phyloP scores from a whole-genome alignment of 2,113 vertebrate genomes.

The Cyphomyrus discorhynchus region DNA sequence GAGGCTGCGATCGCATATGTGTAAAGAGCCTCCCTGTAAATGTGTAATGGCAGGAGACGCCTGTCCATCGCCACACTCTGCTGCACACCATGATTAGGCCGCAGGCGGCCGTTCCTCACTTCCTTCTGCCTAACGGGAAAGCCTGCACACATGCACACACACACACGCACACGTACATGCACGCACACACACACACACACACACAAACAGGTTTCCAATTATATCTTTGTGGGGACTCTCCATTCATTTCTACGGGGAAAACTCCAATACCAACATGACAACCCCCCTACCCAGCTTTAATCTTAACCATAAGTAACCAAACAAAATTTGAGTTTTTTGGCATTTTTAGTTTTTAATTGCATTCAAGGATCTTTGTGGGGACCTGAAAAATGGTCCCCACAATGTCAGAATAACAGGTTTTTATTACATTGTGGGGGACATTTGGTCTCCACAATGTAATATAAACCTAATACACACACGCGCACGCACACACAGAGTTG shows the following conservation, averaged over 20 bases:
- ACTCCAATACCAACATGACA: too few species aligned
- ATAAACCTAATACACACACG: not conserved
- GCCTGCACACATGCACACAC: not conserved
- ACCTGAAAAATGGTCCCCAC: too few species aligned
- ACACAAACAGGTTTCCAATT: too few species aligned
- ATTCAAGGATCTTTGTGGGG: too few species aligned
- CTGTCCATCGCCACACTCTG: conserved; percentile 23
- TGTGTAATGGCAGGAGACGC: conserved; percentile 12
- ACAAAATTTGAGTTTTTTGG: too few species aligned
- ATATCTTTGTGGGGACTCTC: too few species aligned
- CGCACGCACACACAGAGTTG: not conserved
- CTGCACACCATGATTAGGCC: conserved; percentile 17
- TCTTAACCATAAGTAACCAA: too few species aligned
- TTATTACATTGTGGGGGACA: too few species aligned
- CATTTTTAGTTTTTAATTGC: too few species aligned
- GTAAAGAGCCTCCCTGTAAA: not conserved
- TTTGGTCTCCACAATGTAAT: not conserved
- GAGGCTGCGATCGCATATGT: not conserved
- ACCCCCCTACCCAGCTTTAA: too few species aligned
- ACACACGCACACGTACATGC: not conserved
- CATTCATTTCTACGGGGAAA: too few species aligned
- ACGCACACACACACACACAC: not conserved
- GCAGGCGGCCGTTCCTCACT: not conserved
- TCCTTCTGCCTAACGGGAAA: not conserved
- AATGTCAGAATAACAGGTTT: too few species aligned